Evolutionary conservation across 2,888 invertebrate species (phyloP).

Genomic region (Drosophila cyrtoloma): DNA sequence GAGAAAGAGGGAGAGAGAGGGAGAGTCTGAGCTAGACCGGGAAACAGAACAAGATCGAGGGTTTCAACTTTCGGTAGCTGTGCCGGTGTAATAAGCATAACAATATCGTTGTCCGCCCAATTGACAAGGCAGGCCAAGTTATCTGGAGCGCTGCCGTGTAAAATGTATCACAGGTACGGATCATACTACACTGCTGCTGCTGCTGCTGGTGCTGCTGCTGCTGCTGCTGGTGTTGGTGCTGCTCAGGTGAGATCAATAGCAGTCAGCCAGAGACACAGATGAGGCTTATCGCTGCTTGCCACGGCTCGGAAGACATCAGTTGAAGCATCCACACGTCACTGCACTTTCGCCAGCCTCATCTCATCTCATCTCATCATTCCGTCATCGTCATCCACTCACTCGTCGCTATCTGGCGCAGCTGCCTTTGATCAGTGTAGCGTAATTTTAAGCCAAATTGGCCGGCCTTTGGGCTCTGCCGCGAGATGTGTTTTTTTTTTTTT

Average conservation of each 20-base stretch:
- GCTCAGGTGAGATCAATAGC: conserved; percentile 83
- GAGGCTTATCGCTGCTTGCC: conserved; percentile 74
- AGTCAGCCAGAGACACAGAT: conserved; percentile 50
- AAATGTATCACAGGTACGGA: conserved; percentile 77
- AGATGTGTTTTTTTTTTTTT: conserved; percentile 11
- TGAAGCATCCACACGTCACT: conserved; percentile 72
- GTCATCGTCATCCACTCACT: conserved; percentile 44
- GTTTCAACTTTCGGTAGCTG: conserved; percentile 76
- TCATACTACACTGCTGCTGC: conserved; percentile 1
- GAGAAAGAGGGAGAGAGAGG: not conserved
- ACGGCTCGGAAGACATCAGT: conserved; percentile 27
- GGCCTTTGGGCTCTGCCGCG: conserved; percentile 60
- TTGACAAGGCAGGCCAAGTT: conserved; percentile 66
- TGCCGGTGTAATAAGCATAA: conserved; percentile 83
- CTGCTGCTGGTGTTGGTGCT: conserved; percentile 21
- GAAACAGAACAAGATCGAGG: conserved; percentile 15
- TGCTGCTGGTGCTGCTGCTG: conserved; percentile 17
- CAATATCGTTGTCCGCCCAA: conserved; percentile 83
- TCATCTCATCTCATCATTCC: conserved; percentile 50
- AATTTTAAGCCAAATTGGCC: conserved; percentile 83
- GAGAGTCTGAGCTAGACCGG: not conserved
- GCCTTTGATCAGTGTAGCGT: conserved; percentile 82
- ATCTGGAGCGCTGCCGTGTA: conserved; percentile 75
- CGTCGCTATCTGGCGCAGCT: conserved; percentile 68
- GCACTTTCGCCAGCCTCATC: conserved; percentile 65